A percentile compares a stretch with the other conserved stretches of the same genome.
Evolutionary conservation across 2,888 invertebrate species (phyloP).

Genomic region (Gortyna flavago): DNA sequence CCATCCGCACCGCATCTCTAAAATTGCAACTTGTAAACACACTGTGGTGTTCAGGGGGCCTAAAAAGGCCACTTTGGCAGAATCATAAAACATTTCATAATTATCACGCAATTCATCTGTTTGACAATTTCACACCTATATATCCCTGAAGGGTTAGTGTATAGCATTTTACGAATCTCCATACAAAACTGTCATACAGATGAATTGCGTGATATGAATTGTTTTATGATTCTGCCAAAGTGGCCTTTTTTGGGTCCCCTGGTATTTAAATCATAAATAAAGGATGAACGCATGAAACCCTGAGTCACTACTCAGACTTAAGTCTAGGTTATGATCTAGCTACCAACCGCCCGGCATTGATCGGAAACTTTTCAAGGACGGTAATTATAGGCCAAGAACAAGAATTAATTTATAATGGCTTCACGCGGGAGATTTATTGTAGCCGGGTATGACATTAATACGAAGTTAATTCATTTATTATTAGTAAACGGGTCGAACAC

Average conservation of each 20-base stretch:
- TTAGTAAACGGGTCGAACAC: background rate
- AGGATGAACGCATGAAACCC: background rate
- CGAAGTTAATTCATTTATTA: conserved; percentile 16
- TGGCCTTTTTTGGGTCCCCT: no score
- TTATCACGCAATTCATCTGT: no score
- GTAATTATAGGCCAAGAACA: conserved; percentile 29
- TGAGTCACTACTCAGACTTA: background rate
- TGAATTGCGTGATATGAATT: no score
- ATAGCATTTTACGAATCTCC: no score
- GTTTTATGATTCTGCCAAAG: no score
- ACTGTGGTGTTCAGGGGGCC: background rate
- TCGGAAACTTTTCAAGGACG: conserved; percentile 24
- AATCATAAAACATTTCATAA: no score
- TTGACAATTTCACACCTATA: no score
- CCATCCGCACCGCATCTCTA: background rate
- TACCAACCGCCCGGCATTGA: conserved; percentile 16
- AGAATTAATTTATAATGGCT: conserved; percentile 41
- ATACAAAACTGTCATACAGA: no score
- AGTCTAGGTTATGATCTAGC: conserved; percentile 20
- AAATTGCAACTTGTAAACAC: background rate
- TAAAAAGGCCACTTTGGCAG: no score
- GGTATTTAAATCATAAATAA: background rate
- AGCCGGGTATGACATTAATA: conserved; percentile 22
- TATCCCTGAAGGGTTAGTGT: no score
- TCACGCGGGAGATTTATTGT: conserved; percentile 23